Percentiles rank a stretch among this genome's conserved stretches.
These are phyloP conservation scores for Dasyprocta punctata DNA, from an alignment of 2,113 vertebrate species.

Conservation along the genomic window DNA sequence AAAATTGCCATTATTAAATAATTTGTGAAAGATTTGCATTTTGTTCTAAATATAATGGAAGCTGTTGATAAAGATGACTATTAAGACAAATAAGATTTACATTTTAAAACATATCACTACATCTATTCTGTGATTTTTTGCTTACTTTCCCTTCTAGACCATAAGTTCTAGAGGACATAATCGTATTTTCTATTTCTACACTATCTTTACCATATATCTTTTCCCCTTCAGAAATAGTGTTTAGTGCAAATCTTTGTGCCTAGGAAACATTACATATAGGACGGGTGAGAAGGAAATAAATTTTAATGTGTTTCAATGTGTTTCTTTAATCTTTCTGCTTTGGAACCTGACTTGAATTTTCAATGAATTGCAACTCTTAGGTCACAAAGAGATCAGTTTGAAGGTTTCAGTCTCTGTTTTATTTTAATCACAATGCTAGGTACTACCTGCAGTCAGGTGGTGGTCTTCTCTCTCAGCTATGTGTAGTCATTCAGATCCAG, in stretches of 20 bases:
- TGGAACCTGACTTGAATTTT: neutral
- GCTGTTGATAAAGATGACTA: neutral
- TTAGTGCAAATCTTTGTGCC: no score
- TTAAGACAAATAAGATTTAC: neutral
- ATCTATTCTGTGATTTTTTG: neutral
- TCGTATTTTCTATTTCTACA: neutral
- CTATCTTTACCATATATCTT: neutral
- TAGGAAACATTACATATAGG: neutral
- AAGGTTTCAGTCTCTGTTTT: neutral
- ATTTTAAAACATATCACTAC: neutral
- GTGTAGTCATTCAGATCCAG: neutral
- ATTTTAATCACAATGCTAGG: neutral
- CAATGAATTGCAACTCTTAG: neutral
- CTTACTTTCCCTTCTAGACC: neutral
- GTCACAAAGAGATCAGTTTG: neutral
- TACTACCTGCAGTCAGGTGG: neutral
- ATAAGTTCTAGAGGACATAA: neutral
- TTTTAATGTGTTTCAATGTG: neutral
- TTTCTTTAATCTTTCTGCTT: conserved; percentile 23
- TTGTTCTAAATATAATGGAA: neutral
- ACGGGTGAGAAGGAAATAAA: neutral
- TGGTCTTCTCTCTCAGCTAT: neutral
- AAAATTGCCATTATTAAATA: neutral
- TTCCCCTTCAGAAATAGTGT: no score
- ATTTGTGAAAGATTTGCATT: conserved; percentile 4